These are phyloP conservation scores for Dipodomys stephensi DNA, from an alignment of 2,113 vertebrate species.

Conservation along the genomic window DNA sequence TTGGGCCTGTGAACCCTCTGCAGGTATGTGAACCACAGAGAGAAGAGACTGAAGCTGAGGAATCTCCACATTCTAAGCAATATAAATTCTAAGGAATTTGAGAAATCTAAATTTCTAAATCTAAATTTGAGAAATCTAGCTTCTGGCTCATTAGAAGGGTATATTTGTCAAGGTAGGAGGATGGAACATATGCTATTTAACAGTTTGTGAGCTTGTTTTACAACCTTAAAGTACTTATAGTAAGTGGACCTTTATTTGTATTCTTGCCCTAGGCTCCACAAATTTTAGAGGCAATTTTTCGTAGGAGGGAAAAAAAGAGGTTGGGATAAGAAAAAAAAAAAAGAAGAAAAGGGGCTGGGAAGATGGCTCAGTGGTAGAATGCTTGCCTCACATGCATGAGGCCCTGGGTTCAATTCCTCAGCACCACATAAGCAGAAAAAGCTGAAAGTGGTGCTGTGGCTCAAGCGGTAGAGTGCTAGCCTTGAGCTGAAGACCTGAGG, in stretches of 20 bases:
- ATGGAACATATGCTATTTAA: not conserved
- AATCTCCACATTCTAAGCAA: not conserved
- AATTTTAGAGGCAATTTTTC: not conserved
- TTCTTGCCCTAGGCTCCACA: not conserved
- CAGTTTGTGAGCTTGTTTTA: slow-evolving; percentile 7
- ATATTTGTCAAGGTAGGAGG: slow-evolving; percentile 3
- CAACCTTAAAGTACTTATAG: not conserved
- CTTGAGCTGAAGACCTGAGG: too few relatives aligned
- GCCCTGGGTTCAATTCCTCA: too few relatives aligned
- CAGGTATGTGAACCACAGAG: not conserved
- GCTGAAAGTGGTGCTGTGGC: too few relatives aligned
- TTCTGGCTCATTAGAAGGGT: not conserved
- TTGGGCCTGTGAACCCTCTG: not conserved
- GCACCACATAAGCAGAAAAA: too few relatives aligned
- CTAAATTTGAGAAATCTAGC: not conserved
- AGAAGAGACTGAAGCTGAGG: not conserved
- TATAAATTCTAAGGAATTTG: not conserved
- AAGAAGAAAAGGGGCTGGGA: not conserved
- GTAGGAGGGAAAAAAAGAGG: not conserved
- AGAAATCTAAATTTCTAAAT: slow-evolving; percentile 48
- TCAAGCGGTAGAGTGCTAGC: too few relatives aligned
- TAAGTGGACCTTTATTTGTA: not conserved
- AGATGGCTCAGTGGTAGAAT: too few relatives aligned
- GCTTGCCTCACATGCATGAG: too few relatives aligned
- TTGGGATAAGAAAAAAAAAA: not conserved